These are phyloP conservation scores for Gordius sp. DNA, from an alignment of 2,888 invertebrate species.

Conservation along the genomic window DNA sequence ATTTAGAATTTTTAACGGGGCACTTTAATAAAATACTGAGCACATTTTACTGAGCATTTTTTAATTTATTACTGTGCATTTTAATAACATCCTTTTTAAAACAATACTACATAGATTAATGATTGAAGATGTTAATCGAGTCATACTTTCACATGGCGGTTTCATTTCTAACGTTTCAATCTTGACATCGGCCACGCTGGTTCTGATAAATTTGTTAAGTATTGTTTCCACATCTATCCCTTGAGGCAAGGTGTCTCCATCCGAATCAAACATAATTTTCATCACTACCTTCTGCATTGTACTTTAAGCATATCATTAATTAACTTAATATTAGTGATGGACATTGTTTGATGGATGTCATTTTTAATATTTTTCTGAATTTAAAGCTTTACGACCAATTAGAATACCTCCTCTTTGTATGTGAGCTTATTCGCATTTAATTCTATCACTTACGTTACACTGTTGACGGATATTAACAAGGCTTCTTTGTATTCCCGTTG, in stretches of 20 bases:
- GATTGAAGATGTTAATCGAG: no score
- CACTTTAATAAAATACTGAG: no score
- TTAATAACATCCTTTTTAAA: no score
- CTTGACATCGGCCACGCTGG: neutral
- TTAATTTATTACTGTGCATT: no score
- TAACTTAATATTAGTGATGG: neutral
- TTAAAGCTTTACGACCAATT: neutral
- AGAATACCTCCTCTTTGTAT: no score
- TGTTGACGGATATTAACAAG: neutral
- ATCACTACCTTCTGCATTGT: neutral
- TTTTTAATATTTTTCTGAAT: neutral
- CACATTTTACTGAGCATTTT: no score
- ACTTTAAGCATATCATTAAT: neutral
- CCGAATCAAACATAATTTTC: neutral
- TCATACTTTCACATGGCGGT: slow-evolving; percentile 5
- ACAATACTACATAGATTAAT: no score
- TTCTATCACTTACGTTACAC: slow-evolving; percentile 6
- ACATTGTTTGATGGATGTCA: neutral
- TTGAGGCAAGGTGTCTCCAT: neutral
- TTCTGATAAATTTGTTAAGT: neutral
- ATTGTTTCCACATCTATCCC: neutral
- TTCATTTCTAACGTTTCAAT: slow-evolving; percentile 11
- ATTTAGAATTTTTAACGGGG: no score
- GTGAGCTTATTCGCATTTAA: no score
- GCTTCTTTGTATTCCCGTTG: slow-evolving; percentile 7